Evolutionary conservation across 2,113 vertebrate genomes (phyloP).

Genomic region (Nyctibius bracteatus): DNA sequence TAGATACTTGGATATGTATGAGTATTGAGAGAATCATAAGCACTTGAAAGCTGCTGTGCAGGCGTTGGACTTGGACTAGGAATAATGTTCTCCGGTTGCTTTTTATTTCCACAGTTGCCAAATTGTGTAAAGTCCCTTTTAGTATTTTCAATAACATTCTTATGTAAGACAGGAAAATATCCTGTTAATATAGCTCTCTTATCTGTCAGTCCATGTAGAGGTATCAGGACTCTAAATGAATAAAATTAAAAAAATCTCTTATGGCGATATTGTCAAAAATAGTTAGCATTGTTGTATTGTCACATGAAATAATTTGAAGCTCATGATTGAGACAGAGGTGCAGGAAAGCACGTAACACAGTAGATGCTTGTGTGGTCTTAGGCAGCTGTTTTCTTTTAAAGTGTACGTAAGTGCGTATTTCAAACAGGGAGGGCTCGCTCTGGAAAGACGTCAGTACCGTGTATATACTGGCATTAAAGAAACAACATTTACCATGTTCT

Average conservation of each 20-base stretch:
- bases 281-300: background rate
- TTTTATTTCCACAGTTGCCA: background rate
- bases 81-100: background rate
- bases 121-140: background rate
- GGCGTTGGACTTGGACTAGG: background rate
- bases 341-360: accelerated
- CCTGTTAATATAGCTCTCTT: background rate
- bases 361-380: background rate
- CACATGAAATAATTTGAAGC: background rate
- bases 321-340: background rate
- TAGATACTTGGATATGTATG: background rate
- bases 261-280: background rate
- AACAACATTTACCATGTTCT: background rate
- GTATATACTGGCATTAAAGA: accelerated
- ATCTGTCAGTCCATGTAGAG: background rate
- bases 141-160: background rate
- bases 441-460: too few relatives aligned
- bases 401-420: accelerated
- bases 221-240: background rate
- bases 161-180: background rate
- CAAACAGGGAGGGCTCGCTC: background rate
- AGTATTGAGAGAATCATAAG: background rate
- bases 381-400: background rate
- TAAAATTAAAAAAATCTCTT: background rate
- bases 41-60: background rate